These are phyloP conservation scores for Cassiopea andromeda DNA, from an alignment of 30 jellyfish, hydroid and myxozoan genomes.

Conservation along the genomic window DNA sequence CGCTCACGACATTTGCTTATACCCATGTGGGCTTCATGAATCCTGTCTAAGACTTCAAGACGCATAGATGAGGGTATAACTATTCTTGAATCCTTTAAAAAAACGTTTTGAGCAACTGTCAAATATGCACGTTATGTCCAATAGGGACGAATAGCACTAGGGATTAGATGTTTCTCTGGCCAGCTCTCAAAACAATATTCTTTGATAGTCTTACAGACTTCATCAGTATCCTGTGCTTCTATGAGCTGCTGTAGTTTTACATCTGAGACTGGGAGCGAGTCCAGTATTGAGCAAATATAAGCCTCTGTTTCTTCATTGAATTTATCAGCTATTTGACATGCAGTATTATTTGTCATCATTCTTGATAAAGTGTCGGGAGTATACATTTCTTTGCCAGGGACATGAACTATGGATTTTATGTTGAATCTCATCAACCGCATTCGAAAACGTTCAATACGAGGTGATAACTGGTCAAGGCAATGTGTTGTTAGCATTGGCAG, in stretches of 20 bases:
- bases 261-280: too few species aligned
- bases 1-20: conserved; percentile 28
- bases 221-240: too few species aligned
- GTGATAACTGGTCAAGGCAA: conserved; percentile 11
- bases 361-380: conserved; percentile 8
- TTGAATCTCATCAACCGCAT: conserved; percentile 21
- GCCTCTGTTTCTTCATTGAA: neutral
- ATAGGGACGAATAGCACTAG: too few species aligned
- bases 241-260: too few species aligned
- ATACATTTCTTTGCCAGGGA: conserved; percentile 16
- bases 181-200: too few species aligned
- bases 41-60: conserved; percentile 27
- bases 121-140: too few species aligned
- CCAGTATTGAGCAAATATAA: neutral
- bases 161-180: neutral
- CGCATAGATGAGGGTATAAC: conserved; percentile 43
- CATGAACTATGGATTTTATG: neutral
- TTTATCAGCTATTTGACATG: neutral
- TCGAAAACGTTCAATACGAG: conserved; percentile 1
- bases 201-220: too few species aligned
- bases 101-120: too few species aligned
- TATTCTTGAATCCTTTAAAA: neutral
- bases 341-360: neutral
- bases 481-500: conserved; percentile 2
- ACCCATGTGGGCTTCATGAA: conserved; percentile 56